phyloP scores from a whole-genome alignment of 2,113 vertebrate species.

The Cololabis saira region DNA sequence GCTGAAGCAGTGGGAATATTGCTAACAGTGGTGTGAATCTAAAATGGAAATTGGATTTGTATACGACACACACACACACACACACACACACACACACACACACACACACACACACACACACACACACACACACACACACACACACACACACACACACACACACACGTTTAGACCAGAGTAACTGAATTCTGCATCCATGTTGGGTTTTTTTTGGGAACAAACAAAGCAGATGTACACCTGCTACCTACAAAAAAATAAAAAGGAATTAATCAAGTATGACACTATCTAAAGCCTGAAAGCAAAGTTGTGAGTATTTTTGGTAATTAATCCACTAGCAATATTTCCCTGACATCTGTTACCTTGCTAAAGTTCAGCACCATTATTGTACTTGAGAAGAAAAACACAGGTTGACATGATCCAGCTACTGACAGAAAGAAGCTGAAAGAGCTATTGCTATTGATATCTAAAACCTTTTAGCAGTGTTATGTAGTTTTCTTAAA shows the following conservation, averaged over 20 bases:
- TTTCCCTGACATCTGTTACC: not conserved
- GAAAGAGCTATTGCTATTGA: not conserved
- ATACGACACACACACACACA: not conserved
- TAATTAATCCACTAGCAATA: not conserved
- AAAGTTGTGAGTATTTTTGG: too few relatives aligned
- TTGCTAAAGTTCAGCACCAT: not conserved
- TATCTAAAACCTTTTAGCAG: not conserved
- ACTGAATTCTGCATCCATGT: constrained; percentile 40
- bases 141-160: too few relatives aligned
- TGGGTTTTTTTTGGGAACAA: constrained; percentile 53
- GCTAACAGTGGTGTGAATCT: constrained; percentile 1
- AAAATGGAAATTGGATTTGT: constrained; percentile 1
- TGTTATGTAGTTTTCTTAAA: too few relatives aligned
- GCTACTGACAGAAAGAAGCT: not conserved
- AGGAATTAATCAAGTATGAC: not conserved
- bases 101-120: not conserved
- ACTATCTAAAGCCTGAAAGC: not conserved
- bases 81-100: constrained; percentile 10
- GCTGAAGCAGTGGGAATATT: constrained; percentile 4
- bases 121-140: too few relatives aligned
- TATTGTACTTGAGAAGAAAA: not conserved
- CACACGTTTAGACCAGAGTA: constrained; percentile 3
- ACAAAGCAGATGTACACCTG: constrained; percentile 40
- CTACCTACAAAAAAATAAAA: constrained; percentile 33
- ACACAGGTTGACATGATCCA: not conserved